A percentile compares a stretch with the other conserved stretches of the same genome.
These are phyloP conservation scores for Pangasius larnaudii DNA, from an alignment of 2,797 vertebrate species.

Conservation along the genomic window DNA sequence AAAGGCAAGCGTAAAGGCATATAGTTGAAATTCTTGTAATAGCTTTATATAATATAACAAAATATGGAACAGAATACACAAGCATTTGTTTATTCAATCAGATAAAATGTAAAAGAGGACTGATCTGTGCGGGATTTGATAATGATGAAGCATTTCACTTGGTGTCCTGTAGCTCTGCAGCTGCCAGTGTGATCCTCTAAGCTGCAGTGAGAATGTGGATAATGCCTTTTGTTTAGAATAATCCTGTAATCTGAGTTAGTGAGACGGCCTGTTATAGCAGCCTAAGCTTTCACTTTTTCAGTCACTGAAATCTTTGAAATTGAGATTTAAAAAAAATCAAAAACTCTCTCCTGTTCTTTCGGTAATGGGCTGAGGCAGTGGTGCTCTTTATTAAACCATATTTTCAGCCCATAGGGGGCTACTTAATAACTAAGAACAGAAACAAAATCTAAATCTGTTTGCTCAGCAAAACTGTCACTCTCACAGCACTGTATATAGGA, in stretches of 20 bases:
- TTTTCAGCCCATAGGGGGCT: too few species aligned
- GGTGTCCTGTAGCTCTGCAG: constrained; percentile 75
- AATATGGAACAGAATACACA: not conserved
- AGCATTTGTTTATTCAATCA: not conserved
- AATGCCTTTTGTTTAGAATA: constrained; percentile 82
- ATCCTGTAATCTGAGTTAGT: constrained; percentile 82
- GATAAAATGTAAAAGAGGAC: not conserved
- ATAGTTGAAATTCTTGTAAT: too few species aligned
- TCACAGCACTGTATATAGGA: not conserved
- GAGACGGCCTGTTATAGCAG: constrained; percentile 78
- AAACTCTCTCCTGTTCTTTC: not conserved
- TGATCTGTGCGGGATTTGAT: constrained; percentile 34
- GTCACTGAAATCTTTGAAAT: constrained; percentile 48
- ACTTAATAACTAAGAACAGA: not conserved
- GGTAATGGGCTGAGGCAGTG: not conserved
- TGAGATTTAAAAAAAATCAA: not conserved
- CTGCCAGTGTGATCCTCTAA: constrained; percentile 81
- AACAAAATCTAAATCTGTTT: not conserved
- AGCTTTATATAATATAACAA: not conserved
- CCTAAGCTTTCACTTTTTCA: constrained; percentile 65
- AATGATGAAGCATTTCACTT: constrained; percentile 34
- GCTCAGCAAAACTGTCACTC: not conserved
- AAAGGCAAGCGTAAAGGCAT: not conserved
- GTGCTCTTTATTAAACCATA: not conserved
- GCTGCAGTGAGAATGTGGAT: constrained; percentile 76